Evolutionary conservation across 2,888 invertebrate species (phyloP), one percentile per base, ranked within the genome.

Genomic region (Charanyca ferruginea): DNA sequence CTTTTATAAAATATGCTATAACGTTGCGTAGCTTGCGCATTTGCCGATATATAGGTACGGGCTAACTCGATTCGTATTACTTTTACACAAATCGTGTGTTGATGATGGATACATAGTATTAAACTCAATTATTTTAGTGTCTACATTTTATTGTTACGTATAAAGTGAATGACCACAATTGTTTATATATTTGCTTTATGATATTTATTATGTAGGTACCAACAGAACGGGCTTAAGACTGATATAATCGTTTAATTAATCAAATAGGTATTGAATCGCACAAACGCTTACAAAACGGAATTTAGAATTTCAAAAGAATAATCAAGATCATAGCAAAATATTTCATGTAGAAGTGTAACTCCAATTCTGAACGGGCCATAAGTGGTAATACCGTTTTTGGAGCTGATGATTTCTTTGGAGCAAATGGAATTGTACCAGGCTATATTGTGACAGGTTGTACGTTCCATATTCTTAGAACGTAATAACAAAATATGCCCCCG

Each of bases 161-260:
- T 35, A 47, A 23, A 4, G 11, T 48, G 9, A 42, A 41, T 25
- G 25, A 35, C 47, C 18, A 62, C 23, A 62, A 53, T 48, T 11
- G 20, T 51, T 55, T 38, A 23, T 60, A 52, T 42, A 61, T 48
- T 78, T 78, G 61, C 54, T 79, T 69, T 81, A 60, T 23, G 28
- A 57, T 63, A 61, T 38, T 38, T 45, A 63, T 47, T 52, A 45
- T 69, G 47, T 38, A 38, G 38, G 38, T 69, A 75, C 51, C 58
- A 45, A 60, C 13, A 63, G 65, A 58, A 77, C 73, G 78, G 73
- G 61, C 57, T 75, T 73, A 80, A 80, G 80, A 80, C 80, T 80
- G 80, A 80, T 66, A 66, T 80, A 70, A 13, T 68, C 64, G 70
- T 76, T 72, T 68, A 68, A 81, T 59, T 61, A 67, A 65, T 59